Evolutionary conservation across 2,888 invertebrate species (phyloP), one percentile per base, ranked within the genome.

Genomic region (Catocala fraxini): DNA sequence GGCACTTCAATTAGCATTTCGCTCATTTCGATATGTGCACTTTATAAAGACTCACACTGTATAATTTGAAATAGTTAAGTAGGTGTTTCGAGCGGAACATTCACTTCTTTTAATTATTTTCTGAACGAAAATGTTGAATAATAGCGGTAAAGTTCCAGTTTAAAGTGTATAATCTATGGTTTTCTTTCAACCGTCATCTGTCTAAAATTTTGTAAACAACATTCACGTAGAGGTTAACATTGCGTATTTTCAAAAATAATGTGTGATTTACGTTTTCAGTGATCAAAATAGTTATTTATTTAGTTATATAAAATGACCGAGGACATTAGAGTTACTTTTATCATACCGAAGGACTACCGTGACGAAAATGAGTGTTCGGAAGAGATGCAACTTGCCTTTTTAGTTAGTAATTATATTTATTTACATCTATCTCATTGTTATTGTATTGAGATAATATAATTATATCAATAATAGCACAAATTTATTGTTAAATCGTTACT

Each of bases 321-420:
- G 48, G 92, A 91, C 54, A 91, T 94, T 64, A 89, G 83, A 80
- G 90, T 93, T 54, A 86, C 84, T 41, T 96, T 96, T 86, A 91
- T 96, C 11, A 88, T 96, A 65, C 94, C 95, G 1, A 87, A 84
- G 41, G 86, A 92, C 64, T 94, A 88, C 75, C 75, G 84, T 13
- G 87, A 85, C 73, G 94, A 95, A 83, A 83, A 93, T 85, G 94
- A 95, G 53, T 96, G 95, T 70, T 89, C 93, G 0, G 94, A 95
- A 67, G 94, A 95, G 64, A 96, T 96, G 96, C 93, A 93, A 83
- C 88, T 95, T 65, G 95, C 96, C 4, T 96, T 91, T 81, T 89
- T 95, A 72, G 96, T 96, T 88, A 89, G 92, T 68, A 51, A 1
- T 13, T 35, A 13, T 45, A 43, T 39, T 34, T 13, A 34, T 48